Evolutionary conservation across 2,888 invertebrate genomes (phyloP).

Genomic region (Nycteola revayana): DNA sequence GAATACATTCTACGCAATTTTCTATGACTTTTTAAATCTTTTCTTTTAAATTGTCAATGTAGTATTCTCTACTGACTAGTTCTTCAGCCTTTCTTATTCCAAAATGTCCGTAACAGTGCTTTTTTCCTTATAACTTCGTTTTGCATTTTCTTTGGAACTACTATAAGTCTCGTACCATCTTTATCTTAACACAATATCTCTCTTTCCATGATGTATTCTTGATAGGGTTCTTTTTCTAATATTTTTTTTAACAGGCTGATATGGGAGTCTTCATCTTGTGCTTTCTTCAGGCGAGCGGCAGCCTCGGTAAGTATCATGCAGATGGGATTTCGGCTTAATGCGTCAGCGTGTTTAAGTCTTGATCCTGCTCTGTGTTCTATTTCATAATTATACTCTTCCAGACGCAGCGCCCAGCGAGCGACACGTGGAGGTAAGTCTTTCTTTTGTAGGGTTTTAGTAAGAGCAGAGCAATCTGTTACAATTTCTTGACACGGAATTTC

Average conservation of each 20-base stretch:
- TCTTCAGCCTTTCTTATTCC: slow-evolving; percentile 24
- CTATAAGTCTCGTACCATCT: slow-evolving; percentile 15
- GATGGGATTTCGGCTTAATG: slow-evolving; percentile 24
- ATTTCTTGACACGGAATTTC: neutral
- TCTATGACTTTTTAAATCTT: slow-evolving; percentile 15
- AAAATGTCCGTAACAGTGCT: slow-evolving; percentile 29
- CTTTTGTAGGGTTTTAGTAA: slow-evolving; percentile 10
- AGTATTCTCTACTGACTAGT: slow-evolving; percentile 22
- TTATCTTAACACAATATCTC: slow-evolving; percentile 19
- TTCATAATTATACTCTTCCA: slow-evolving; percentile 27
- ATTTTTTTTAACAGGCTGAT: slow-evolving; percentile 14
- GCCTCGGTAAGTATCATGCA: slow-evolving; percentile 16
- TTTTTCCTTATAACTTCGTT: slow-evolving; percentile 39
- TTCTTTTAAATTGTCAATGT: slow-evolving; percentile 14
- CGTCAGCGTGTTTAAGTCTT: slow-evolving; percentile 28
- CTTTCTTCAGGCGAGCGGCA: slow-evolving; percentile 16
- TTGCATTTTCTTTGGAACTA: slow-evolving; percentile 27
- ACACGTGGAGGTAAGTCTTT: slow-evolving; percentile 32
- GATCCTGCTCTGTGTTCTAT: slow-evolving; percentile 28
- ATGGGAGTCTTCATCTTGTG: slow-evolving; percentile 22
- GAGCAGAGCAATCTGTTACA: neutral
- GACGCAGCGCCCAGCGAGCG: slow-evolving; percentile 27
- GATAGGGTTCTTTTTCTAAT: slow-evolving; percentile 18
- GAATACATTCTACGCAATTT: slow-evolving; percentile 21
- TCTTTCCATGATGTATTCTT: slow-evolving; percentile 16